A percentile compares a stretch with the other conserved stretches of the same genome.
These are phyloP conservation scores for Conus betulinus DNA, from an alignment of 1,140 invertebrate genomes.

Conservation along the genomic window DNA sequence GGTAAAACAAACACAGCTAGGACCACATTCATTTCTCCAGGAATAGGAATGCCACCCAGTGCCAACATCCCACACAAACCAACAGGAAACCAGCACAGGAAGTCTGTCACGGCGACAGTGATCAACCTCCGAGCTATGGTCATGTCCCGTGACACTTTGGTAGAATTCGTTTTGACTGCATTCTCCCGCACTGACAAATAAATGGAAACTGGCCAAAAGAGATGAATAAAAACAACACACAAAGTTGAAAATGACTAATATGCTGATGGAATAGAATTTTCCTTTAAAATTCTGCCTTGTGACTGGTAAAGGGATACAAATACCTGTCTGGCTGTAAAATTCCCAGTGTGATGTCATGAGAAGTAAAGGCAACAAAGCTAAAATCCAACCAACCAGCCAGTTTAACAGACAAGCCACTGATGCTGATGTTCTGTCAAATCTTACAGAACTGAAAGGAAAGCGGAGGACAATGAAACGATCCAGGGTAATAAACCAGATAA, in stretches of 20 bases:
- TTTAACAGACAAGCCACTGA: background rate
- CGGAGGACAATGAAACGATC: slow-evolving; percentile 4
- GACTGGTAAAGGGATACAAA: slow-evolving; percentile 37
- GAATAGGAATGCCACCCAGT: too few relatives aligned
- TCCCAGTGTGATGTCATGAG: slow-evolving; percentile 18
- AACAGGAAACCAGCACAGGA: too few relatives aligned
- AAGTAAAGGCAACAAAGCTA: background rate
- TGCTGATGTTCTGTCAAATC: background rate
- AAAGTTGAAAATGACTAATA: background rate
- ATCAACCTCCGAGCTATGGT: too few relatives aligned
- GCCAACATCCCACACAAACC: too few relatives aligned
- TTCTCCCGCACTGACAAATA: background rate
- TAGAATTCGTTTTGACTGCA: background rate
- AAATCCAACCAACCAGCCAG: background rate
- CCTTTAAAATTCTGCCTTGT: background rate
- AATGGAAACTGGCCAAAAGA: background rate
- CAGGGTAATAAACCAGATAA: background rate
- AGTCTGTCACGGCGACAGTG: too few relatives aligned
- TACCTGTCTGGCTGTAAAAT: background rate
- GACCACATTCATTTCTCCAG: too few relatives aligned
- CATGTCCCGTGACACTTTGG: slow-evolving; percentile 8
- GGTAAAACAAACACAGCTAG: too few relatives aligned
- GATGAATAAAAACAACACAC: background rate
- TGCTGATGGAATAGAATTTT: background rate
- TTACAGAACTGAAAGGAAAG: background rate